phyloP scores from a whole-genome alignment of 2,888 invertebrate species.

The Lasioglossum zephyrum region DNA sequence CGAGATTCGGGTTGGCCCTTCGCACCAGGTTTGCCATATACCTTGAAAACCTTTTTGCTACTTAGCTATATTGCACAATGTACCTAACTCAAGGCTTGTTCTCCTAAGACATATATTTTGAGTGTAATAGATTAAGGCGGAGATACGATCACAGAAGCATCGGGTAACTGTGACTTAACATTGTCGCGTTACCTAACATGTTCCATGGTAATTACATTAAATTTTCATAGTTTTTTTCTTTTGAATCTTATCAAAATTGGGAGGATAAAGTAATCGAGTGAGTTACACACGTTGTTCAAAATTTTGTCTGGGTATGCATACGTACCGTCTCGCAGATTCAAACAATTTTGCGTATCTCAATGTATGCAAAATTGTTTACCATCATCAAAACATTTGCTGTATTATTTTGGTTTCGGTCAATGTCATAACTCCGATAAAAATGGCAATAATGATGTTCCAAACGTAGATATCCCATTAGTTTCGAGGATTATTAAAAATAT shows the following conservation, averaged over 20 bases:
- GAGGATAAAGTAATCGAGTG: constrained; percentile 17
- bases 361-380: constrained; percentile 6
- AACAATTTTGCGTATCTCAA: constrained; percentile 4
- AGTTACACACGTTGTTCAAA: constrained; percentile 6
- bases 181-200: constrained; percentile 33
- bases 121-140: constrained; percentile 47
- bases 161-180: constrained; percentile 44
- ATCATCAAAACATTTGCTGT: constrained; percentile 3
- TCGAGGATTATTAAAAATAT: constrained; percentile 42
- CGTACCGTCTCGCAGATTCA: constrained; percentile 3
- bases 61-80: constrained; percentile 80
- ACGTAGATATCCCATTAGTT: constrained; percentile 33
- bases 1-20: constrained; percentile 91
- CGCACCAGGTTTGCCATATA: constrained; percentile 88
- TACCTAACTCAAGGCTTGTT: constrained; percentile 80
- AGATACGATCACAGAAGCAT: constrained; percentile 33
- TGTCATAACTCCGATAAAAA: constrained; percentile 5
- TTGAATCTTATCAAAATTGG: constrained; percentile 11
- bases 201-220: constrained; percentile 35
- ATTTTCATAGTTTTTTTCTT: constrained; percentile 15
- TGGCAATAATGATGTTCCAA: constrained; percentile 23
- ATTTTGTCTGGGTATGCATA: constrained; percentile 20
- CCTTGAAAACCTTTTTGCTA: constrained; percentile 79
- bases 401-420: constrained; percentile 12
- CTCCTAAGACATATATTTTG: constrained; percentile 52